Evolutionary conservation across 1,140 invertebrate genomes (phyloP), one percentile per base, ranked within the genome.

Genomic region (Drosophila pruinosa): DNA sequence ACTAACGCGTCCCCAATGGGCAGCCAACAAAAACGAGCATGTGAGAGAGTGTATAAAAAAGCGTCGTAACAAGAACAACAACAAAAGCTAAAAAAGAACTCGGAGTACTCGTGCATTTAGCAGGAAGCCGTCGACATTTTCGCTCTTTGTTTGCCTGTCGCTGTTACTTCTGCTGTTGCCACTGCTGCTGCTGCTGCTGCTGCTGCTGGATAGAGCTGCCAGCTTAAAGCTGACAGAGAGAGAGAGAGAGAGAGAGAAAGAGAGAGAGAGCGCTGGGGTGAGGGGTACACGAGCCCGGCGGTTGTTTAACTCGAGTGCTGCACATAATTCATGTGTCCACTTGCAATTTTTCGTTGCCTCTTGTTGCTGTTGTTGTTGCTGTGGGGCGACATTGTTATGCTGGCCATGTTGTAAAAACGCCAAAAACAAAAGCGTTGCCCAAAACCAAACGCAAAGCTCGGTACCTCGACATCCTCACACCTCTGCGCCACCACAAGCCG

Each of bases 291-390:
- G 67, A 63, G 81, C 80, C 80, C 80, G 80, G 61, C 80, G 81
- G 81, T 85, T 86, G 81, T 85, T 85, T 86, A 81, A 86, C 82
- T 86, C 82, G 81, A 86, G 82, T 86, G 82, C 78, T 88, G 82
- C 82, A 86, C 82, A 86, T 86, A 86, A 86, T 86, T 86, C 81
- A 86, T 86, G 81, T 86, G 81, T 86, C 81, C 81, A 86, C 81
- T 88, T 88, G 81, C 82, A 88, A 86, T 86, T 86, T 86, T 86
- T 86, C 81, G 79, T 85, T 69, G 54, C 38, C 36, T 22, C 21
- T 43, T 63, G 21, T 38, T 58, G n/a, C 22, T 69, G 39, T 12
- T 39, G 26, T 17, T 54, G 28, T 17, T 57, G 68, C 19, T 74
- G 48, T 38, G 22, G 62, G 72, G 67, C 78, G 78, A 86, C 82